Percentiles rank a stretch among this genome's conserved stretches.
These are phyloP conservation scores for Oxyscelio sp. DNA, from an alignment of 2,888 invertebrate genomes.

Conservation along the genomic window DNA sequence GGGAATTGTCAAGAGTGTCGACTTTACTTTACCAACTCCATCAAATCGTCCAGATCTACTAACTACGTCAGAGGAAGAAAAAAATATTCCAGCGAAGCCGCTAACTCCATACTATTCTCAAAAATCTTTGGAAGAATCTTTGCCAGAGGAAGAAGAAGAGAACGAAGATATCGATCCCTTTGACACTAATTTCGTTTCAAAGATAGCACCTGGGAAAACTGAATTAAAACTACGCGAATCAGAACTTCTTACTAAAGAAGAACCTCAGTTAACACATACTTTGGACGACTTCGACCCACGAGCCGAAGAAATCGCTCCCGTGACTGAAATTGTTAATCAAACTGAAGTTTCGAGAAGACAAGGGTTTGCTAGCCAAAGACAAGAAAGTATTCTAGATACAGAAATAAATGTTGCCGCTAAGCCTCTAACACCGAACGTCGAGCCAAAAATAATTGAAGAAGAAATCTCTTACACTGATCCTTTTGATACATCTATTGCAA, in stretches of 20 bases:
- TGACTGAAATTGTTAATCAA: conserved; percentile 70
- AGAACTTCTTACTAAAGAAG: conserved; percentile 87
- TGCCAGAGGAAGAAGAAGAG: conserved; percentile 90
- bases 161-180: conserved; percentile 90
- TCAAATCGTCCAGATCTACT: conserved; percentile 89
- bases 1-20: conserved; percentile 89
- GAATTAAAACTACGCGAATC: conserved; percentile 90
- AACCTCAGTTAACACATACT: conserved; percentile 87
- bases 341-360: conserved; percentile 62
- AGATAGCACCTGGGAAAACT: conserved; percentile 89
- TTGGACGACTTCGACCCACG: conserved; percentile 91
- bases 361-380: conserved; percentile 76
- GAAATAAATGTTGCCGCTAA: conserved; percentile 91
- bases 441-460: conserved; percentile 87
- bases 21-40: conserved; percentile 90
- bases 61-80: conserved; percentile 90
- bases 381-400: conserved; percentile 89
- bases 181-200: conserved; percentile 91
- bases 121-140: conserved; percentile 89
- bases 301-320: conserved; percentile 87
- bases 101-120: conserved; percentile 94
- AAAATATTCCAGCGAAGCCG: conserved; percentile 91
- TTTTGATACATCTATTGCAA: conserved; percentile 96
- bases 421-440: conserved; percentile 91
- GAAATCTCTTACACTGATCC: conserved; percentile 91